Evolutionary conservation across 2,113 vertebrate genomes (phyloP), one percentile per base, ranked within the genome.

Genomic region (Microcebus murinus): DNA sequence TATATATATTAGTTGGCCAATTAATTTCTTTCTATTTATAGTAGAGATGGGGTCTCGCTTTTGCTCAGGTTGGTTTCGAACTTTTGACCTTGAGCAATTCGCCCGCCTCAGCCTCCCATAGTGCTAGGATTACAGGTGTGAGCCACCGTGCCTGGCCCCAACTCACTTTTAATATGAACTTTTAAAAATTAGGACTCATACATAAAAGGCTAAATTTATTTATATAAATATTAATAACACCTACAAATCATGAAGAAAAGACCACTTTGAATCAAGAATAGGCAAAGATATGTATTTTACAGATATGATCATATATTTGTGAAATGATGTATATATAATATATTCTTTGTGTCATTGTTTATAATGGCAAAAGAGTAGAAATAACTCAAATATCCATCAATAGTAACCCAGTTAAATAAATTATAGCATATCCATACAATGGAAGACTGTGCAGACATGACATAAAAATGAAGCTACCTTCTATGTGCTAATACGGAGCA

Each of bases 161-260:
- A 74, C 7, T 31, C 14, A 87, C 48, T 84, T 96, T 91, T 65
- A 91, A 91, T 15, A 57, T 65, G n/a, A 94, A 55, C 23, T 91
- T 93, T 88, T 52, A 74, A 94, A 92, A 70, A 61, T 50, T 85
- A 91, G 27, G 27, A 70, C 34, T 82, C 36, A 39, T 67, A 74
- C 50, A 68, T 36, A 85, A 80, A 97, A 94, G 11, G 14, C 3
- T 76, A 88, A 65, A 11, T 93, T 87, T 50, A 39, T 83, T 94
- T 74, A 68, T 65, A 68, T 91, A 57, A 80, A 61, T 82, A 87
- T 52, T 25, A 61, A 61, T 27, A 63, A 48, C 2, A 94, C 52
- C 6, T 63, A 89, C 21, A 85, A 88, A 76, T 74, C 55, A 68
- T 83, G 91, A 87, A 70, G 57, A 86, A 31, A 90, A 67, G 36